Conservation (phyloP, 2,888 invertebrate species). For the Philhelius pedissequus region DNA sequence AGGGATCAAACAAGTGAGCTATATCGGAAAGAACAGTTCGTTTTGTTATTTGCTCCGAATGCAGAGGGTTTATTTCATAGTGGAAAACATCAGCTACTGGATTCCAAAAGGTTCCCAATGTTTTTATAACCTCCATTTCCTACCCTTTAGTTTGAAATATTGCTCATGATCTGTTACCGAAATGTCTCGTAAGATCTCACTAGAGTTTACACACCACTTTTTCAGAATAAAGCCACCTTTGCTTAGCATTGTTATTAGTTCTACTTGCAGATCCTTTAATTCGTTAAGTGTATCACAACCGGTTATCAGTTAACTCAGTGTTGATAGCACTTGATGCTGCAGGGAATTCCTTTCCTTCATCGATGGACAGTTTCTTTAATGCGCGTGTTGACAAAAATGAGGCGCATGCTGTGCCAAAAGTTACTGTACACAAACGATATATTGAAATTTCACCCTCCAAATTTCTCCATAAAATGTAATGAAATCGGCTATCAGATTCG, state of each 20-base stretch:
- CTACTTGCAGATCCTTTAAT: background rate
- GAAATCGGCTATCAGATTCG: too few species aligned
- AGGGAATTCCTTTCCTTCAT: background rate
- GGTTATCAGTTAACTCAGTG: background rate
- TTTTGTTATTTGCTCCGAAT: background rate
- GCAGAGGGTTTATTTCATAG: background rate
- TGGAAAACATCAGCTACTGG: slow-evolving; percentile 2
- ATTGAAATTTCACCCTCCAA: too few species aligned
- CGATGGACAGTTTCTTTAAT: background rate
- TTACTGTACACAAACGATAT: too few species aligned
- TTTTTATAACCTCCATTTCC: background rate
- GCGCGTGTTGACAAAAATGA: slow-evolving; percentile 18
- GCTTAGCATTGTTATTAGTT: slow-evolving; percentile 1
- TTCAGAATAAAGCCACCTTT: slow-evolving; percentile 13
- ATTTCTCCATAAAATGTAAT: too few species aligned
- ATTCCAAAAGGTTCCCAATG: slow-evolving; percentile 2
- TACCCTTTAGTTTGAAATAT: background rate
- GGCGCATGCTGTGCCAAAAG: background rate
- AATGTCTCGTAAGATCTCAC: background rate
- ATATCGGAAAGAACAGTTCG: slow-evolving; percentile 26
- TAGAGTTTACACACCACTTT: slow-evolving; percentile 21
- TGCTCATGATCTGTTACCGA: background rate
- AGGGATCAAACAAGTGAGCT: slow-evolving; percentile 31
- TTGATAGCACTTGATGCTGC: background rate
- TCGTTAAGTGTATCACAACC: slow-evolving; percentile 5